Base-by-base conservation (phyloP, 2,888 invertebrate genomes). In the Himalopsyche tibetana region DNA sequence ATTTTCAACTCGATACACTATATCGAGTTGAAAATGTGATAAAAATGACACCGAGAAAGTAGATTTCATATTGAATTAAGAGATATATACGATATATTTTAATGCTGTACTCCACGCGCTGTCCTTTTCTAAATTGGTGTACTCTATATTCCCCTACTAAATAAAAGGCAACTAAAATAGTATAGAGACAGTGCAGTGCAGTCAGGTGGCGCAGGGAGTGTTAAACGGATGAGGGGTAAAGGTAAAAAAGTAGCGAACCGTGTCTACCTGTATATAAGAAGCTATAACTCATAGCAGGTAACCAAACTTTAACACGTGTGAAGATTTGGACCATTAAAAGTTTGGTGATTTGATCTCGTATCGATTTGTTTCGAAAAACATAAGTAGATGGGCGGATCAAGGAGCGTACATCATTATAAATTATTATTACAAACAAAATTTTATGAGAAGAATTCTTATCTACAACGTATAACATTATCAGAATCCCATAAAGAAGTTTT, bases 91-190 rank as follows among this genome's bases (percentile, higher is more conserved):
- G 0, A 45, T 9, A 45, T 9, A 45, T 45, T 0, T 45, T 40
- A 40, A 6, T 40, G 6, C 6, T 40, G 1, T 45, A 0, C 11
- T 45, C 11, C 2, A 86, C 86, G 86, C 81, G 82, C 45, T 85
- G 86, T 82, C 84, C 82, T 63, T 28, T 85, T 69, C 38, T 51
- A 82, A 38, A 82, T 81, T 45, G 69, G 28, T 17, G 63, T 74
- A 79, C 82, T 45, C 63, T 19, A 63, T 69, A 84, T 86, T 86
- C 84, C 84, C 84, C 86, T 84, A 84, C 82, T 80, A 81, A 83
- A 87, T 82, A 63, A 82, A 85, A 82, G 84, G 84, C 83, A 82
- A 86, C 86, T 81, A 82, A 87, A 87, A 86, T 63, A 84, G 45
- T 42, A 56, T 83, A 84, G 82, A 86, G 86, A 87, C 87, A 87